A percentile compares a stretch with the other conserved stretches of the same genome.
phyloP scores from a whole-genome alignment of 2,113 vertebrate species.

The Scolopax mira region DNA sequence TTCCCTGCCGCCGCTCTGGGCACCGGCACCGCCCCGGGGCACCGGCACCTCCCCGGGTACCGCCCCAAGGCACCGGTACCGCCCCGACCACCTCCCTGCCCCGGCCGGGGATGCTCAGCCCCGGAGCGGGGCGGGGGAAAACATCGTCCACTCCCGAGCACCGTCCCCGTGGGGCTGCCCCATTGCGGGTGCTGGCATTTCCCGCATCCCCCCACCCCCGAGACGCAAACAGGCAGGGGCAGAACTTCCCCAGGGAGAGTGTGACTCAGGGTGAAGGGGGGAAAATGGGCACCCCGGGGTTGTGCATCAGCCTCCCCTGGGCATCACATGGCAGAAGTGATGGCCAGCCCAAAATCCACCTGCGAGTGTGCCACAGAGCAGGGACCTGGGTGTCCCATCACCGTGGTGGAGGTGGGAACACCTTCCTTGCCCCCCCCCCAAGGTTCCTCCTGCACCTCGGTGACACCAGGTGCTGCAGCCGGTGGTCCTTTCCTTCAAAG shows the following conservation, averaged over 20 bases:
- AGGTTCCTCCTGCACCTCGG: background rate
- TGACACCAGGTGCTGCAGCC: background rate
- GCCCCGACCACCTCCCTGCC: background rate
- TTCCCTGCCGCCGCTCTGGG: background rate
- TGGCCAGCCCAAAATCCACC: background rate
- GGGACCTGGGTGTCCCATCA: background rate
- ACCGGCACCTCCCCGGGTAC: background rate
- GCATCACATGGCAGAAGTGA: background rate
- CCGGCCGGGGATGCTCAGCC: background rate
- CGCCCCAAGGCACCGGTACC: background rate
- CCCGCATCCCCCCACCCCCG: background rate
- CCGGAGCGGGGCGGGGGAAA: background rate
- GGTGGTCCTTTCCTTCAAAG: background rate
- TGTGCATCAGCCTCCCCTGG: accelerated
- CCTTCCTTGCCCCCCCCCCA: background rate
- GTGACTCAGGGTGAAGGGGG: background rate
- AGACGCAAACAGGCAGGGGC: background rate
- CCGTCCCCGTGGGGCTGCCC: background rate
- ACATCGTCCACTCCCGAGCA: background rate
- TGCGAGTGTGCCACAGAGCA: accelerated
- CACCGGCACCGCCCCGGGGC: background rate
- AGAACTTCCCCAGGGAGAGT: background rate
- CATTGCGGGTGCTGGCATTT: background rate
- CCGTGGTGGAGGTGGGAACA: background rate
- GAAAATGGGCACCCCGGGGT: background rate